These are phyloP conservation scores for Trissonchulus latispiculum DNA, from an alignment of 2,888 invertebrate genomes.

Conservation along the genomic window DNA sequence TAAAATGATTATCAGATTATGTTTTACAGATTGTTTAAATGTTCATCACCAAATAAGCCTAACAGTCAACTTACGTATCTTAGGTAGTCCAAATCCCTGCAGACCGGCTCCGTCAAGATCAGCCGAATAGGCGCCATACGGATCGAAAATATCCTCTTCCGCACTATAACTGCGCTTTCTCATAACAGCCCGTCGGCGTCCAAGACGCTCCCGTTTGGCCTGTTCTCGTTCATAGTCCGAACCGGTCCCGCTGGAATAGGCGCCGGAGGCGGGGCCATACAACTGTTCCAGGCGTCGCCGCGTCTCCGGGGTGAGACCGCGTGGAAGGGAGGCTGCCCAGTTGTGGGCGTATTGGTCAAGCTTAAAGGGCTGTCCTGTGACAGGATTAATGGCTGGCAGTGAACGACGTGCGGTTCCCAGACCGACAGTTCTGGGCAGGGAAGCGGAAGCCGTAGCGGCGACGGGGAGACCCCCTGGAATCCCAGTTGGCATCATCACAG, in stretches of 20 bases:
- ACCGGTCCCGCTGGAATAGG: slow-evolving; percentile 1
- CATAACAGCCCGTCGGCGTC: slow-evolving; percentile 9
- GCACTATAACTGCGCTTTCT: slow-evolving; percentile 20
- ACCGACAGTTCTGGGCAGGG: background rate
- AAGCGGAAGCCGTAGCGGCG: background rate
- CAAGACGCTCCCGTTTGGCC: background rate
- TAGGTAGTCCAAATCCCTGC: background rate
- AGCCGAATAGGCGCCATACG: background rate
- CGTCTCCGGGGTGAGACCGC: slow-evolving; percentile 24
- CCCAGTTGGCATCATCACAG: background rate
- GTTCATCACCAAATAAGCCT: no score
- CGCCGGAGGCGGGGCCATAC: background rate
- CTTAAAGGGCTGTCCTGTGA: slow-evolving; percentile 13
- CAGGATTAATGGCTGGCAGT: slow-evolving; percentile 21
- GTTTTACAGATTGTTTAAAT: no score
- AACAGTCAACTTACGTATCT: slow-evolving; percentile 1
- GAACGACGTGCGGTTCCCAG: slow-evolving; percentile 9
- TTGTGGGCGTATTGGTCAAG: slow-evolving; percentile 20
- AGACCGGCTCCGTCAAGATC: background rate
- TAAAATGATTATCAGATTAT: no score
- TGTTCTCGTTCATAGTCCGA: slow-evolving; percentile 12
- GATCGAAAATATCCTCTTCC: slow-evolving; percentile 16
- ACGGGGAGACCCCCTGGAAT: background rate
- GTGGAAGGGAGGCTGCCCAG: slow-evolving; percentile 18
- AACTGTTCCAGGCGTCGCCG: slow-evolving; percentile 25